Conservation (phyloP, 2,888 invertebrate genomes). For the Scaptomyza flava region DNA sequence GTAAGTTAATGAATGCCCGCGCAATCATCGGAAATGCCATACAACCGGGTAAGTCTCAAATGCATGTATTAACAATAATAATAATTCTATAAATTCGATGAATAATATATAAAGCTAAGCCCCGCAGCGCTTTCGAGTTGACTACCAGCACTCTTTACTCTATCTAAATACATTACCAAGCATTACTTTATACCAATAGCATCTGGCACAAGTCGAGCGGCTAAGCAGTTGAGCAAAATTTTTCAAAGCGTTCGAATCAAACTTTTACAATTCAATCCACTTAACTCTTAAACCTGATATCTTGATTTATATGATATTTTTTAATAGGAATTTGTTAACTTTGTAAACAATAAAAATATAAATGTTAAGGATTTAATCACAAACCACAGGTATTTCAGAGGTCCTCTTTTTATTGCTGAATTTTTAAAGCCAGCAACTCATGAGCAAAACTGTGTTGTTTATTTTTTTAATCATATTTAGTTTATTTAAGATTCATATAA, state of each 20-base stretch:
- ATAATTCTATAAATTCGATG: constrained; percentile 3
- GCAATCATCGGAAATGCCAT: constrained; percentile 90
- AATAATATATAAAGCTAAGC: constrained; percentile 63
- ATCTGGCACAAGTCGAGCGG: constrained; percentile 46
- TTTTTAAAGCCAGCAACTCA: too few species aligned
- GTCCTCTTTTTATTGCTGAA: too few species aligned
- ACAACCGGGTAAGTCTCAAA: constrained; percentile 83
- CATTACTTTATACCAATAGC: constrained; percentile 26
- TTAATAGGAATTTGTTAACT: too few species aligned
- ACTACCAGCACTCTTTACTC: constrained; percentile 65
- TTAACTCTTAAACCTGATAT: not conserved
- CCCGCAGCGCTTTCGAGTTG: constrained; percentile 74
- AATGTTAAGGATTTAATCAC: too few species aligned
- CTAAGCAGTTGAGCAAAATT: constrained; percentile 23
- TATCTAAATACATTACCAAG: constrained; percentile 37
- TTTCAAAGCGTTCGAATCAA: not conserved
- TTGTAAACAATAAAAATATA: too few species aligned
- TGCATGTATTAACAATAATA: constrained; percentile 19
- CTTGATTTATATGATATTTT: too few species aligned
- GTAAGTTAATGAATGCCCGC: constrained; percentile 88
- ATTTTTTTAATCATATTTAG: too few species aligned
- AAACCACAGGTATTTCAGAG: too few species aligned
- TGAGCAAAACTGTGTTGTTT: too few species aligned
- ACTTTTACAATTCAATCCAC: not conserved
- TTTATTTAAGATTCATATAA: too few species aligned